Evolutionary conservation across 2,888 invertebrate genomes (phyloP).

Genomic region (Drosophila buzzatii): DNA sequence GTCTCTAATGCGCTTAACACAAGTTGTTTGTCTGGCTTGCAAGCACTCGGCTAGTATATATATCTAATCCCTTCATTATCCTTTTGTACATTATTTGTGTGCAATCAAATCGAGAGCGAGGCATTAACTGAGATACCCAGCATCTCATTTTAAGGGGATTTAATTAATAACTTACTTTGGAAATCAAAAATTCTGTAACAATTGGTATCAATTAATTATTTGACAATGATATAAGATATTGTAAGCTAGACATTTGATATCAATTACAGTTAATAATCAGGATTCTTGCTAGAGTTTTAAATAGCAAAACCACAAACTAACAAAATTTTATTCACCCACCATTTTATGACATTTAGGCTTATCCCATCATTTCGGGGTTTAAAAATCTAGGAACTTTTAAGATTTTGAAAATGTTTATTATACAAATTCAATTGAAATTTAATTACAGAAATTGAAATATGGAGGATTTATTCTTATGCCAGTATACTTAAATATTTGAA

Average conservation of each 20-base stretch:
- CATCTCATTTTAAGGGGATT: neutral
- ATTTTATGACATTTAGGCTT: no score
- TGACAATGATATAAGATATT: neutral
- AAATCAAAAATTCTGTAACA: conserved; percentile 1
- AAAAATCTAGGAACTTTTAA: no score
- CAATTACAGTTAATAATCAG: neutral
- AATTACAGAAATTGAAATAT: neutral
- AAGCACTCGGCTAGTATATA: neutral
- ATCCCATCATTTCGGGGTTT: no score
- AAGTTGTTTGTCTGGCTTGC: conserved; percentile 20
- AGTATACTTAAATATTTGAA: neutral
- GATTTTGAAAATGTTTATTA: neutral
- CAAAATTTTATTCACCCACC: no score
- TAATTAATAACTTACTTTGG: neutral
- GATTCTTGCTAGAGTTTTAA: neutral
- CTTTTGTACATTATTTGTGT: conserved; percentile 14
- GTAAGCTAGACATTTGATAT: neutral
- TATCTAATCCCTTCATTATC: conserved; percentile 16
- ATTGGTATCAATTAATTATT: neutral
- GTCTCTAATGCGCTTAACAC: conserved; percentile 39
- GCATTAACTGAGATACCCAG: neutral
- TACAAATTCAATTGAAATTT: neutral
- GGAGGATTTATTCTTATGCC: no score
- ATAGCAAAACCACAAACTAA: neutral
- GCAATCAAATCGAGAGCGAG: conserved; percentile 7